Evolutionary conservation across 2,113 vertebrate species (phyloP), one percentile per base, ranked within the genome.

Genomic region (Grus americana): DNA sequence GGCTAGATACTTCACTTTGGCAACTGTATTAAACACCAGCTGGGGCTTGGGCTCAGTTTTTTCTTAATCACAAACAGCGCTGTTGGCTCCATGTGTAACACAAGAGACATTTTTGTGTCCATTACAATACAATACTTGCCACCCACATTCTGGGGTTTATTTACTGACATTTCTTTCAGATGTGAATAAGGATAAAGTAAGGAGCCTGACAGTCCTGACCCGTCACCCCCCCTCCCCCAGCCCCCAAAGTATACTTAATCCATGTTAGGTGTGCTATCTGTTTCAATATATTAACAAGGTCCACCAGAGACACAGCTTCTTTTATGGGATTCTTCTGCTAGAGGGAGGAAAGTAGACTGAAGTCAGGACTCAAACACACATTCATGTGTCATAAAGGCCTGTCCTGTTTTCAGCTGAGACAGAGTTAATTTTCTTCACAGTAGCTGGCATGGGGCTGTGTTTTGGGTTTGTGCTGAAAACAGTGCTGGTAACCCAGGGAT

Each of bases 11-110:
- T 92, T 18, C 24, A 81, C 44, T 89, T 92, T 87, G 86, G 59
- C 84, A 95, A 76, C 50, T 27, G 29, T 65, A 34, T 94, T 46
- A 76, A 95, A 82, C 46, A 94, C 54, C 86, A 95, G 38, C 89
- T 95, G 92, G 40, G 38, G 12, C 40, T 46, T 80, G 71, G 52
- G 15, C 29, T 93, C 70, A 70, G 36, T 70, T 91, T 93, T 93
- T 89, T 85, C 66, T 93, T 79, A 87, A 85, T 95, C 80, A 86
- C 38, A 57, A 67, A 58, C 36, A 66, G 29, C 34, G 11, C 23
- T 72, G 13, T 54, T 93, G 71, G 19, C 46, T 90, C 36, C 27
- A 21, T 36, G 44, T 24, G 14, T 66, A 85, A 27, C 62, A 74
- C 3, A 54, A 74, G 19, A 92, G 73, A 91, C 8, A 47, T 55